Percentiles rank a stretch among this genome's conserved stretches.
Conservation (phyloP, 2,888 invertebrate species). For the Thymelicus sylvestris region DNA sequence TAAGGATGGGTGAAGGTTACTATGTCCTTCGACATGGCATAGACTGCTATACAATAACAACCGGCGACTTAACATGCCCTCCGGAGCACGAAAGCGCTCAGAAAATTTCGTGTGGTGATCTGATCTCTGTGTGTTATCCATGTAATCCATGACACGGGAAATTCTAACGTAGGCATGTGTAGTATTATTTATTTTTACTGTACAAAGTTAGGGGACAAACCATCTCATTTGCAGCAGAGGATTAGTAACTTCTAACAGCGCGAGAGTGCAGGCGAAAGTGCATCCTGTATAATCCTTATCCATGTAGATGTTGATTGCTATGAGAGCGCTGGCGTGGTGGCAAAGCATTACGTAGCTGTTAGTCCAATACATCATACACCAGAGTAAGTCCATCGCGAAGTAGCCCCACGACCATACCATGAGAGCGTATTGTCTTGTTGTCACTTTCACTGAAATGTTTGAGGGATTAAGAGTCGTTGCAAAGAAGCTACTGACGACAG, state of each 20-base stretch:
- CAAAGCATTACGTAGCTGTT: conserved; percentile 80
- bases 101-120: too few relatives aligned
- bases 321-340: conserved; percentile 82
- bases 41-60: too few relatives aligned
- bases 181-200: too few relatives aligned
- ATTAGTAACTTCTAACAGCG: conserved; percentile 86
- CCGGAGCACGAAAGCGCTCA: too few relatives aligned
- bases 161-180: too few relatives aligned
- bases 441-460: conserved; percentile 56
- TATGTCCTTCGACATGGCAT: too few relatives aligned
- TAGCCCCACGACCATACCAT: conserved; percentile 86
- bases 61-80: too few relatives aligned
- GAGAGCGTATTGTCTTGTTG: conserved; percentile 66
- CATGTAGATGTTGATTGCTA: conserved; percentile 80
- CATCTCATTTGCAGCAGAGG: conserved; percentile 86
- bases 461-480: neutral
- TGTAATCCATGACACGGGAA: too few relatives aligned
- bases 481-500: neutral
- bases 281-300: conserved; percentile 78
- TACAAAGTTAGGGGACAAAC: conserved; percentile 56
- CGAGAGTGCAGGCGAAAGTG: conserved; percentile 81
- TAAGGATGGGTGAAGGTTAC: too few relatives aligned
- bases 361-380: conserved; percentile 83
- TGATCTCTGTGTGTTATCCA: too few relatives aligned
- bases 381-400: conserved; percentile 85